A percentile compares a stretch with the other conserved stretches of the same genome.
Evolutionary conservation across 92 coral and sea anemone genomes (phyloP).

Genomic region (Porites rus): DNA sequence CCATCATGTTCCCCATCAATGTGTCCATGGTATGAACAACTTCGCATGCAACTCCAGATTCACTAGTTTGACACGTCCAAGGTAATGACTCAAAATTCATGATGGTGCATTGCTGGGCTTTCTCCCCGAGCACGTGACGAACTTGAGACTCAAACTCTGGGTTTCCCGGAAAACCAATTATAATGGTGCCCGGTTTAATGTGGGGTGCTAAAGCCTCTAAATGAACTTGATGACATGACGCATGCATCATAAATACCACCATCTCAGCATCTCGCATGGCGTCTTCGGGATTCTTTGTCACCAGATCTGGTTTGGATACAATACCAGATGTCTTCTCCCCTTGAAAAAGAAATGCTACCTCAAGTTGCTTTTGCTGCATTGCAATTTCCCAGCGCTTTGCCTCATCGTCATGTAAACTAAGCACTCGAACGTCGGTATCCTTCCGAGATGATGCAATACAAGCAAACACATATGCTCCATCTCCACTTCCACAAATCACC

Average conservation of each 20-base stretch:
- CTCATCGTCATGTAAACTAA: slow-evolving; percentile 60
- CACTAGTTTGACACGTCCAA: slow-evolving; percentile 60
- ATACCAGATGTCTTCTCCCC: slow-evolving; percentile 6
- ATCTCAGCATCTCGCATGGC: slow-evolving; percentile 55
- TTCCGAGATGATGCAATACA: slow-evolving; percentile 55
- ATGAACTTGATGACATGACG: slow-evolving; percentile 60
- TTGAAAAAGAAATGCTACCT: slow-evolving; percentile 2
- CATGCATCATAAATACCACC: slow-evolving; percentile 25
- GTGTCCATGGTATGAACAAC: slow-evolving; percentile 52
- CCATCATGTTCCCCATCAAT: slow-evolving; percentile 40
- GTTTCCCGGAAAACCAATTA: slow-evolving; percentile 54
- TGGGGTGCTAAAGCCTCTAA: slow-evolving; percentile 49
- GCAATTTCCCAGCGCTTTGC: slow-evolving; percentile 56
- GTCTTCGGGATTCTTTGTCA: slow-evolving; percentile 69
- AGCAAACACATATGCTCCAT: slow-evolving; percentile 62
- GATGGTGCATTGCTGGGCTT: slow-evolving; percentile 21
- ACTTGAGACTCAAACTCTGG: background rate
- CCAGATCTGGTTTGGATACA: slow-evolving; percentile 19
- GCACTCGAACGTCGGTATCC: slow-evolving; percentile 59
- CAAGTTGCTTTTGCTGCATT: slow-evolving; percentile 6
- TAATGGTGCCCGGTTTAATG: slow-evolving; percentile 57
- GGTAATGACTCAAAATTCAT: slow-evolving; percentile 67
- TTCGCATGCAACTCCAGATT: slow-evolving; percentile 61
- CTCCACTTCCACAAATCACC: slow-evolving; percentile 65
- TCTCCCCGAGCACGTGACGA: slow-evolving; percentile 53